A percentile compares a stretch with the other conserved stretches of the same genome.
Evolutionary conservation across 2,113 vertebrate genomes (phyloP).

Genomic region (Thoracochromis brauschi): DNA sequence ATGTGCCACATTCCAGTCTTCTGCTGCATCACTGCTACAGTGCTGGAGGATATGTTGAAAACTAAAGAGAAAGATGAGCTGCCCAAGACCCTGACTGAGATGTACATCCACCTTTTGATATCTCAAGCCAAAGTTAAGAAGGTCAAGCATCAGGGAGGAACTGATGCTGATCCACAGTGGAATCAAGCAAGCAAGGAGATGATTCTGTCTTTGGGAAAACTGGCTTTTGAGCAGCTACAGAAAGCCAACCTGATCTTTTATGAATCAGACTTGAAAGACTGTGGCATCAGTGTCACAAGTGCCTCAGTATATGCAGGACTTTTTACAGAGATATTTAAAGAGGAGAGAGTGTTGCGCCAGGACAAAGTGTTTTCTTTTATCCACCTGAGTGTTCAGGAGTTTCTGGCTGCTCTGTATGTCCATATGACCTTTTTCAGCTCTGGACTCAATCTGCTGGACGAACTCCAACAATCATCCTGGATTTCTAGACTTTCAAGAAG

Average conservation of each 20-base stretch:
- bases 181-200: not conserved
- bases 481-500: not conserved
- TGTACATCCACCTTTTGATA: not conserved
- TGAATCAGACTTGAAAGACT: not conserved
- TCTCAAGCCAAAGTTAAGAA: not conserved
- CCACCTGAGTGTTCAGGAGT: constrained; percentile 1
- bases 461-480: not conserved
- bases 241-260: not conserved
- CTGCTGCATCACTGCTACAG: not conserved
- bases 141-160: not conserved
- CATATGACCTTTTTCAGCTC: not conserved
- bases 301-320: not conserved
- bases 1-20: not conserved
- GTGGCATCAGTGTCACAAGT: not conserved
- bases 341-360: not conserved
- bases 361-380: not conserved
- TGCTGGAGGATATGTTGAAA: not conserved
- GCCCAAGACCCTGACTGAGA: not conserved
- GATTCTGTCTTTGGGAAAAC: not conserved
- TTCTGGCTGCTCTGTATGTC: constrained; percentile 4
- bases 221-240: not conserved
- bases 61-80: not conserved
- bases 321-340: not conserved
- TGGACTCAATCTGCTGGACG: not conserved
- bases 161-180: not conserved